Evolutionary conservation across 92 coral and sea anemone species (phyloP).

Genomic region (Actinostola sp.): DNA sequence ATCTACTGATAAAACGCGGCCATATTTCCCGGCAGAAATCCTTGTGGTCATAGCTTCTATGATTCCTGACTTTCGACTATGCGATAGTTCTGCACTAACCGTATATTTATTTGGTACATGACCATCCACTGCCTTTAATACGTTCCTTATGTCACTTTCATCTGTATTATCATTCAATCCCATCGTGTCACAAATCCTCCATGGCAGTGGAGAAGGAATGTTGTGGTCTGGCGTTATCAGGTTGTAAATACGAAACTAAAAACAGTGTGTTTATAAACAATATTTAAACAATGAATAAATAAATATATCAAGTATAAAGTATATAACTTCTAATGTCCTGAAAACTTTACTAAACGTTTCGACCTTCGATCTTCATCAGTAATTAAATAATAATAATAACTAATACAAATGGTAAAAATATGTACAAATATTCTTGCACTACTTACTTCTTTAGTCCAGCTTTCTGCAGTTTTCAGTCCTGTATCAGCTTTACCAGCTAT

Average conservation of each 20-base stretch:
- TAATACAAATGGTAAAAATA: too few relatives aligned
- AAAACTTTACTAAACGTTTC: not conserved
- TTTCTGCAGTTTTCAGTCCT: conserved; percentile 22
- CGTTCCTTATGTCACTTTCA: not conserved
- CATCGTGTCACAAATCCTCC: conserved; percentile 45
- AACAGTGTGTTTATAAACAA: not conserved
- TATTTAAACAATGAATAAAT: not conserved
- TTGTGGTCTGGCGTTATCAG: not conserved
- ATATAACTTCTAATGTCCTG: not conserved
- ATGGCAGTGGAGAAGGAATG: not conserved
- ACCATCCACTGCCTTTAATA: conserved; percentile 17
- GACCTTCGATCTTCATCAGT: not conserved
- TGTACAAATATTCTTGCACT: not conserved
- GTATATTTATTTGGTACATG: conserved; percentile 18
- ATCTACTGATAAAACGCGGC: too few relatives aligned
- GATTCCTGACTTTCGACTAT: too few relatives aligned
- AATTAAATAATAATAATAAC: too few relatives aligned
- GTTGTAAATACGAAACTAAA: conserved; percentile 13
- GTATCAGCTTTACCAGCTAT: conserved; percentile 20
- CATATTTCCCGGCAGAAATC: too few relatives aligned
- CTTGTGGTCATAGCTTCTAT: too few relatives aligned
- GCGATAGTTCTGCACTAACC: conserved; percentile 19
- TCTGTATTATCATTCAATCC: not conserved
- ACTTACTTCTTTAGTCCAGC: conserved; percentile 22
- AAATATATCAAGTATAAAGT: not conserved